Evolutionary conservation across 2,888 invertebrate genomes (phyloP).

Genomic region (Microplitis deprimator): DNA sequence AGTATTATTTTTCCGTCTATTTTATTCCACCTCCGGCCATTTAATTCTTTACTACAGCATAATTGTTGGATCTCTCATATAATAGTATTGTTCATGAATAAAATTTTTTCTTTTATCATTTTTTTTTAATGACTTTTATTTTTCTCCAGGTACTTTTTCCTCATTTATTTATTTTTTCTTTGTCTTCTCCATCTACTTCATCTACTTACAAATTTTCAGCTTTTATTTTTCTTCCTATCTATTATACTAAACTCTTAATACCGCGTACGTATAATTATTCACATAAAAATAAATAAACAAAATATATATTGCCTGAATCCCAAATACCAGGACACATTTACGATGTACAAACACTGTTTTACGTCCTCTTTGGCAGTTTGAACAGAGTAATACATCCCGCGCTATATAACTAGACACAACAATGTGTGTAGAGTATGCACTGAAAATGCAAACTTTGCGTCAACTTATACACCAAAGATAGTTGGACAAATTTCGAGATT

Average conservation of each 20-base stretch:
- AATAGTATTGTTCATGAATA: conserved; percentile 22
- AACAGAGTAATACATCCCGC: not conserved
- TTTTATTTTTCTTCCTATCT: not conserved
- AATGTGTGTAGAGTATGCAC: not conserved
- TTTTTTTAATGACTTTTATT: not conserved
- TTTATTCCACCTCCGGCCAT: conserved; percentile 21
- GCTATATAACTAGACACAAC: too few species aligned
- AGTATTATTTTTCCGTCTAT: conserved; percentile 20
- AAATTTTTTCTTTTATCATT: conserved; percentile 8
- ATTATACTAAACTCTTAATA: conserved; percentile 11
- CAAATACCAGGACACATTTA: not conserved
- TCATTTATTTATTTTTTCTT: not conserved
- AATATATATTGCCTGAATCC: not conserved
- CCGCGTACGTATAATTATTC: not conserved
- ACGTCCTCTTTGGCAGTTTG: conserved; percentile 23
- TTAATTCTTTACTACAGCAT: conserved; percentile 18
- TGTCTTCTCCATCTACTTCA: not conserved
- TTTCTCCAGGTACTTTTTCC: not conserved
- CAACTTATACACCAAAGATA: not conserved
- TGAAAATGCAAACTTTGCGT: not conserved
- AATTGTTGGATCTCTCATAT: conserved; percentile 31
- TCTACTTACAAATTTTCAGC: not conserved
- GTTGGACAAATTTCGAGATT: not conserved
- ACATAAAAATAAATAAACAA: not conserved
- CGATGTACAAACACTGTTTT: conserved; percentile 28